Base-by-base conservation (phyloP, 1,140 invertebrate genomes). In the Mycetomoellerius zeteki region DNA sequence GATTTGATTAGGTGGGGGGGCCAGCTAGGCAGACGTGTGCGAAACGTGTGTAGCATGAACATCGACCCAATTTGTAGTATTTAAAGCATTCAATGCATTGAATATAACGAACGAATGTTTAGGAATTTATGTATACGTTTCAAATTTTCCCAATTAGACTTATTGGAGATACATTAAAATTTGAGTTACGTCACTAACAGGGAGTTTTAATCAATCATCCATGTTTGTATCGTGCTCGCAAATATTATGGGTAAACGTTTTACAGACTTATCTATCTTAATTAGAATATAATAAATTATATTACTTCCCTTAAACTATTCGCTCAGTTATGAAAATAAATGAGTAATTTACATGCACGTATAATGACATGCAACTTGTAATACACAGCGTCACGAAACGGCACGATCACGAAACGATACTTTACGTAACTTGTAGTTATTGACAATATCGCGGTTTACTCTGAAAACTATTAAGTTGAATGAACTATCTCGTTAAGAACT, bases 401-500 rank as follows among this genome's bases (percentile, higher is more conserved):
- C 27, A 21, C 21, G 30, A 80, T 80, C 50, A 19, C 30, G 30
- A 56, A 81, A 54, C 21, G 77, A 81, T 67, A 56, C 21, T 72
- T 56, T 14, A 37, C n/a, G 64, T 54, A 80, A 67, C 27, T 52
- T 21, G 27, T n/a, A 43, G 7, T 27, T 81, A 81, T 71, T 71
- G 65, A 72, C 50, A 72, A 72, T 81, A 81, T 81, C 16, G 47
- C 14, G 69, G 19, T 71, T 71, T 81, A 27, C 21, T 43, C 10
- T 21, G 65, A 81, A 81, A 81, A 71, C 16, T 56, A 56, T 54
- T 27, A 43, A 81, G 30, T 71, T 71, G 33, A 56, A 71, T 43
- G 21, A 72, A 72, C 21, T 56, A 81, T 54, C 65, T 71, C 50
- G 30, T 81, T 81, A 81, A 43, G 21, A 71, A 71, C 64, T 52